Conservation (phyloP, 2,888 invertebrate species). For the Panopea generosa region DNA sequence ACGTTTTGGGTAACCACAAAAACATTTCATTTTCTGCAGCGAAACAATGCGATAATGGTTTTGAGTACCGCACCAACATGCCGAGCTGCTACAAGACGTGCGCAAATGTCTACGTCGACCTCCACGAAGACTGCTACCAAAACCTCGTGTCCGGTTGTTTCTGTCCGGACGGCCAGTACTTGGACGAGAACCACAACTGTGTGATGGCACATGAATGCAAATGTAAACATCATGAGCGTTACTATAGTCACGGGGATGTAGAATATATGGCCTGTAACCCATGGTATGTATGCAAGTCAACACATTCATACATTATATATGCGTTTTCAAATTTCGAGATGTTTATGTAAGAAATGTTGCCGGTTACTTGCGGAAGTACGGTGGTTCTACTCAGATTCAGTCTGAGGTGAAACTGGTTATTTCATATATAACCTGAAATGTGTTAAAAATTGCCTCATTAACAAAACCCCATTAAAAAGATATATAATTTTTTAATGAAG, state of each 20-base stretch:
- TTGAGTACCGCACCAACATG: slow-evolving; percentile 51
- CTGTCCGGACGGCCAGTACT: slow-evolving; percentile 90
- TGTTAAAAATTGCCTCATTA: not conserved
- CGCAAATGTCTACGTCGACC: slow-evolving; percentile 36
- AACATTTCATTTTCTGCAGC: too few relatives aligned
- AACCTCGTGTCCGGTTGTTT: slow-evolving; percentile 92
- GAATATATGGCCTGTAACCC: slow-evolving; percentile 73
- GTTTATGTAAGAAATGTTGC: too few relatives aligned
- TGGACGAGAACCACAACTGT: slow-evolving; percentile 83
- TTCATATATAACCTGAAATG: too few relatives aligned
- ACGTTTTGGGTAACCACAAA: too few relatives aligned
- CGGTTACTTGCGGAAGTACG: too few relatives aligned
- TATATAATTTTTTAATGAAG: too few relatives aligned
- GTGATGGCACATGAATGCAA: slow-evolving; percentile 69
- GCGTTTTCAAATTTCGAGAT: too few relatives aligned
- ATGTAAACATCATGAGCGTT: slow-evolving; percentile 67
- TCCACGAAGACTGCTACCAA: slow-evolving; percentile 49
- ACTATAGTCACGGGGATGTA: slow-evolving; percentile 61
- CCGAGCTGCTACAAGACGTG: slow-evolving; percentile 59
- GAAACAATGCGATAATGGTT: slow-evolving; percentile 42
- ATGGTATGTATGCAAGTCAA: slow-evolving; percentile 72
- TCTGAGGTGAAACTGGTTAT: too few relatives aligned
- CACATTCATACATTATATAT: not conserved
- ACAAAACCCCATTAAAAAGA: too few relatives aligned
- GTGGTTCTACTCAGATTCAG: too few relatives aligned